Base-by-base conservation (phyloP, 2,113 vertebrate species). In the Psophia crepitans region DNA sequence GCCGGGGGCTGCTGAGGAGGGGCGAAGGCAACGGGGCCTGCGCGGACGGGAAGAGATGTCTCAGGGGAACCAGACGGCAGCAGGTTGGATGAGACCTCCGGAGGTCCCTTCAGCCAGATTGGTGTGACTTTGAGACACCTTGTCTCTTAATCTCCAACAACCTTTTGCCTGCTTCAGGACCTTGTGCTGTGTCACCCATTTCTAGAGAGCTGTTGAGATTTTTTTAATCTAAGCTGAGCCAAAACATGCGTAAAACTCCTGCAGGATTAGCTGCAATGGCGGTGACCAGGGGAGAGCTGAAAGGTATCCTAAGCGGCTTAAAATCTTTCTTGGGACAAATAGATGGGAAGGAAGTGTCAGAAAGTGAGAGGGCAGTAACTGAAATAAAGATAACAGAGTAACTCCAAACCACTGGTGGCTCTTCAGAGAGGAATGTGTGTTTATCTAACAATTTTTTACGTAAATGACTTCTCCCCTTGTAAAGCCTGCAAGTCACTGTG, bases 21-120 rank as follows among this genome's bases (percentile, higher is more conserved):
- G 54, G 57, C 77, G 2, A 23, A 49, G 71, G 37, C 60, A 64
- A 11, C 9, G 17, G 41, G 15, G 24, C 37, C n/a, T 58, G 22
- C 0, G 0, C 8, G 8, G 68, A 4, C 1, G 21, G 27, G 63
- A 11, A 30, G 30, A 63, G 41, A 14, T 0, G 1, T 20, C 46
- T 75, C 16, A 14, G 8, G 12, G 39, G 23, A 13, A 35, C 13
- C 10, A 7, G 17, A 5, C 0, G 1, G 33, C 24, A 14, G 46
- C 24, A 16, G n/a, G 35, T 8, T 85, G 54, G 22, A 9, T 8
- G 32, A 26, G 23, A 9, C 22, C 41, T 43, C 44, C 1, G 0
- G 35, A 43, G 35, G 4, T 64, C 19, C 9, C n/a, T 68, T 63
- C 11, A 51, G 12, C 22, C 15, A 14, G 14, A 66, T 14, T 5